Percentiles rank a stretch among this genome's conserved stretches.
phyloP scores from a whole-genome alignment of 2,113 vertebrate genomes.

The Rafetus swinhoei region DNA sequence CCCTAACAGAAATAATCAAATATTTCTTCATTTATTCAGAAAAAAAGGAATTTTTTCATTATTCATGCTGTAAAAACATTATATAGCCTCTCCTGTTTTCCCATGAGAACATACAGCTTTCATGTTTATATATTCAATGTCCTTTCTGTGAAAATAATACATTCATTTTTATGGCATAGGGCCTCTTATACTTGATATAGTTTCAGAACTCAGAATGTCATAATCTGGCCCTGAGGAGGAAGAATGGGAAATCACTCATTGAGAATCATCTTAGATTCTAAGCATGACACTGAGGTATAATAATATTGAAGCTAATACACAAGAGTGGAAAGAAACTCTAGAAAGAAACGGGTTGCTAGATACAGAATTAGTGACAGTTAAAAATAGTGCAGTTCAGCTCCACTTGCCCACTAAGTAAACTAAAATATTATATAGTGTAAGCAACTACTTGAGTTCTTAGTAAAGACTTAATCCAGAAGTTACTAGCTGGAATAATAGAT shows the following conservation, averaged over 20 bases:
- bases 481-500: neutral
- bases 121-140: too few species aligned
- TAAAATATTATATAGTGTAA: neutral
- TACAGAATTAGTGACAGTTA: accelerated
- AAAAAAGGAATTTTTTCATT: too few species aligned
- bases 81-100: too few species aligned
- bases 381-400: neutral
- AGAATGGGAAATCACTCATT: neutral
- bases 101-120: too few species aligned
- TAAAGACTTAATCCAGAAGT: neutral
- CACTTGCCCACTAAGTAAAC: neutral
- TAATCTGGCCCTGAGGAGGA: too few species aligned
- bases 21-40: too few species aligned
- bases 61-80: too few species aligned
- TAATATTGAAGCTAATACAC: neutral
- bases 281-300: neutral
- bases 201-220: too few species aligned
- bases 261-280: neutral
- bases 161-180: too few species aligned
- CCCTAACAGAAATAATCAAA: too few species aligned
- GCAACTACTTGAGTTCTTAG: neutral
- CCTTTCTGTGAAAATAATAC: too few species aligned
- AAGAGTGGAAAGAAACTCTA: neutral
- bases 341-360: neutral
- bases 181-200: too few species aligned